Conservation (phyloP, 1,140 invertebrate genomes). For the Camponotus floridanus region DNA sequence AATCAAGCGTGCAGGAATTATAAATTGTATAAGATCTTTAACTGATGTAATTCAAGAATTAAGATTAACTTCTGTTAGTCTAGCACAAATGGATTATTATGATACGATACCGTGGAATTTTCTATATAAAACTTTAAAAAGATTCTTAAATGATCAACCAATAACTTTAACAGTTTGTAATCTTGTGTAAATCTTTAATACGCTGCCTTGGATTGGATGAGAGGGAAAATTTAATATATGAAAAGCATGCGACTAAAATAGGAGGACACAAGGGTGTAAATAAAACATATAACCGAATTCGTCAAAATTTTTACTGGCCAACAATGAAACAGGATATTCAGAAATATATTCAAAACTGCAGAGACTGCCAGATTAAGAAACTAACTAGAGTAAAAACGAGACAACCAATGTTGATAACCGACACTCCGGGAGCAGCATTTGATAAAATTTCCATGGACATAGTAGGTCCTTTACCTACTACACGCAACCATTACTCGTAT, state of each 20-base stretch:
- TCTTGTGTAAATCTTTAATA: too few relatives aligned
- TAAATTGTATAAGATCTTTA: too few relatives aligned
- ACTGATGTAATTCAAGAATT: not conserved
- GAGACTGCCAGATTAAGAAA: not conserved
- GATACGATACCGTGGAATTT: not conserved
- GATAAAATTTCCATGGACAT: conserved; percentile 12
- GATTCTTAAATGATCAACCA: too few relatives aligned
- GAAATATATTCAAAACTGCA: not conserved
- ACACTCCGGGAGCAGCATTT: not conserved
- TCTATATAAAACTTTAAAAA: too few relatives aligned
- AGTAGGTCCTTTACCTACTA: not conserved
- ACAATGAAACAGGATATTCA: not conserved
- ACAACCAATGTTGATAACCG: not conserved
- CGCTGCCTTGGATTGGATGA: not conserved
- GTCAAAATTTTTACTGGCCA: not conserved
- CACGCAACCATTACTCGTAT: not conserved
- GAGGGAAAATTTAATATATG: not conserved
- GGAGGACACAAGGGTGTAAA: not conserved
- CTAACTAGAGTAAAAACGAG: not conserved
- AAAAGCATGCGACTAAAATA: not conserved
- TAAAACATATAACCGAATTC: not conserved
- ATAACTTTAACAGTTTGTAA: too few relatives aligned
- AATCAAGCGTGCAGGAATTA: too few relatives aligned
- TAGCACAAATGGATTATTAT: not conserved
- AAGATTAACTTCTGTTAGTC: not conserved